Base-by-base conservation (phyloP, 2,888 invertebrate species). In the Ectobius pallidus region DNA sequence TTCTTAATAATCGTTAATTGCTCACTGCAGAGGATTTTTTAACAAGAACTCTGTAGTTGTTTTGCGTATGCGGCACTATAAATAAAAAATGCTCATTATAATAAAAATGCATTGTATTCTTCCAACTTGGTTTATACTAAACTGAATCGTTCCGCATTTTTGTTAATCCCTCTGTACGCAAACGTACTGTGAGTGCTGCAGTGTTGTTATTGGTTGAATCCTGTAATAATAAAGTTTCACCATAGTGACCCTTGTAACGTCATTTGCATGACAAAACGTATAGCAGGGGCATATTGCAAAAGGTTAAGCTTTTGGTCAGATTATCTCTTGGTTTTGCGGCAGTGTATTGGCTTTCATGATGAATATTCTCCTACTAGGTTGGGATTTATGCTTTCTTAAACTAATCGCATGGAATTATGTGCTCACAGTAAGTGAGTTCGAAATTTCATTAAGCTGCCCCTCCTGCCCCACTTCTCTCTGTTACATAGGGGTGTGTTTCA, bases 201-300 rank as follows among this genome's bases (percentile, higher is more conserved):
- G 27, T 34, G 22, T 39, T 30, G 18, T 34, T 34, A 44, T 39
- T 39, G 39, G 65, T 44, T 44, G 44, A 39, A 65, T 25, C 18
- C 65, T 18, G 22, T 3, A 22, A 52, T 18, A 20, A 52, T 52
- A 52, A 52, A 52, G 22, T 52, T 52, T 52, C 52, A 22, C 52
- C 39, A 65, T 42, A n/a, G 42, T 32, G 46, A 30, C n/a, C 49
- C 20, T 46, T 44, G 34, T 27, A 27, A 69, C 55, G 49, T 32
- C 27, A 69, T 69, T 69, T 69, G 52, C 52, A 69, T 69, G n/a
- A 69, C 69, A 69, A 55, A 46, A 27, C 18, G 42, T 9, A 25
- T 46, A n/a, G n/a, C 25, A n/a, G n/a, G n/a, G 22, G 69, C 55
- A 69, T 68, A 27, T 44, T 68, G 49, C 25, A 22, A 46, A 42